Base-by-base conservation (phyloP, 1,140 invertebrate species). In the Drosophila chauvacae region DNA sequence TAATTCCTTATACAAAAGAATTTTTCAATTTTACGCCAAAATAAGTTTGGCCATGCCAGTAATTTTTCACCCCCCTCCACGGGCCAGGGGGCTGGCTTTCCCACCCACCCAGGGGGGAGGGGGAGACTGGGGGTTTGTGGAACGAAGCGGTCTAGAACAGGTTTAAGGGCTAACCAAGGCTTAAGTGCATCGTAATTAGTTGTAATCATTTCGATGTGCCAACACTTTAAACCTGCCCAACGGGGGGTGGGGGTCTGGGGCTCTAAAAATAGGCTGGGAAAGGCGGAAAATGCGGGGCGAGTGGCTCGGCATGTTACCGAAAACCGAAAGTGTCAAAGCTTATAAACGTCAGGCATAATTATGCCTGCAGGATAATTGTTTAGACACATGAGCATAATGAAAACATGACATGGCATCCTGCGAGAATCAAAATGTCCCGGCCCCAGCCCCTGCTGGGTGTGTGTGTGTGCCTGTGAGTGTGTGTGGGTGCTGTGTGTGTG, bases 1-100 rank as follows among this genome's bases (percentile, higher is more conserved):
- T 90, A 91, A 91, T 91, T 87, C 82, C 64, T 91, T 84, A 77
- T 76, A 77, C 81, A 79, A 77, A 91, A 79, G 91, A 91, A 91
- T 91, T 91, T 91, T 91, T 91, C 90, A 91, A 91, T 91, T 91
- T 91, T 85, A 91, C 91, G 91, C 86, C 86, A 91, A 91, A 91
- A 91, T 91, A 91, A 91, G 90, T 91, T 91, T 86, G 77, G 77
- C 80, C 77, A 81, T 77, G 80, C 79, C 90, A 83, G 83, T 80
- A 91, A 90, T 91, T 91, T 90, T 91, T 91, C 85, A 90, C 71
- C 71, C 39, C 16, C 28, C 18, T 2, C 35, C 33, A 9, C n/a
- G 11, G 16, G 39, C 26, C 2, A 11, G 39, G 20, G 20, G 3
- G 57, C 11, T 16, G 23, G 14, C 4, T 26, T 26, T 26, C 2